These are phyloP conservation scores for Mugil cephalus DNA, from an alignment of 2,113 vertebrate species.

Conservation along the genomic window DNA sequence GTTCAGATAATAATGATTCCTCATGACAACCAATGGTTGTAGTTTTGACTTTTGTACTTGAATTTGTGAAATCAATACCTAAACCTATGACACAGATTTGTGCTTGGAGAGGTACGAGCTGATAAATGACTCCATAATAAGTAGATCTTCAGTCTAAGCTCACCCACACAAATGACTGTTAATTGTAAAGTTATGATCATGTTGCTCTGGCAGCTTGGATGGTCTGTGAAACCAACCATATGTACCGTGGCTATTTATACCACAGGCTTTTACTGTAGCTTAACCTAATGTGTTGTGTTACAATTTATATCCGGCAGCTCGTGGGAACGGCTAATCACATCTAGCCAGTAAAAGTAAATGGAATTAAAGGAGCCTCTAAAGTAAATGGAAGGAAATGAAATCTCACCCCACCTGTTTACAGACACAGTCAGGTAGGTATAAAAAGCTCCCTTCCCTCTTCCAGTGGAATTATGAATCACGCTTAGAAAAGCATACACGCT, in stretches of 20 bases:
- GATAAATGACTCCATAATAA: background rate
- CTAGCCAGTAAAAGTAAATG: background rate
- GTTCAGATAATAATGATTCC: background rate
- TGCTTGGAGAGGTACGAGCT: background rate
- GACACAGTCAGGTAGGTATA: background rate
- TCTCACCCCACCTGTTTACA: background rate
- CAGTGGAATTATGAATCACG: slow-evolving; percentile 1
- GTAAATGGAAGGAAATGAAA: background rate
- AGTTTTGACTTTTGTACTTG: background rate
- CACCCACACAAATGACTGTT: background rate
- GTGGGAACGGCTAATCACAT: background rate
- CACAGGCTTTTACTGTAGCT: background rate
- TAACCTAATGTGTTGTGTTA: background rate
- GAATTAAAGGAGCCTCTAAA: background rate
- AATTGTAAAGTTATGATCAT: background rate
- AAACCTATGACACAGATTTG: background rate
- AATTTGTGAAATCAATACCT: background rate
- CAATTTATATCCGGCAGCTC: background rate
- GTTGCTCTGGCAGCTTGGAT: background rate
- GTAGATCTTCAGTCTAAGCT: background rate
- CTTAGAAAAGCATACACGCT: background rate
- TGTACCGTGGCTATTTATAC: background rate
- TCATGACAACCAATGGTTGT: background rate
- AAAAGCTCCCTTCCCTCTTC: background rate
- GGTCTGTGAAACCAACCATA: background rate